Conservation (phyloP, 1,140 invertebrate genomes). For the Leptinotarsa texana region DNA sequence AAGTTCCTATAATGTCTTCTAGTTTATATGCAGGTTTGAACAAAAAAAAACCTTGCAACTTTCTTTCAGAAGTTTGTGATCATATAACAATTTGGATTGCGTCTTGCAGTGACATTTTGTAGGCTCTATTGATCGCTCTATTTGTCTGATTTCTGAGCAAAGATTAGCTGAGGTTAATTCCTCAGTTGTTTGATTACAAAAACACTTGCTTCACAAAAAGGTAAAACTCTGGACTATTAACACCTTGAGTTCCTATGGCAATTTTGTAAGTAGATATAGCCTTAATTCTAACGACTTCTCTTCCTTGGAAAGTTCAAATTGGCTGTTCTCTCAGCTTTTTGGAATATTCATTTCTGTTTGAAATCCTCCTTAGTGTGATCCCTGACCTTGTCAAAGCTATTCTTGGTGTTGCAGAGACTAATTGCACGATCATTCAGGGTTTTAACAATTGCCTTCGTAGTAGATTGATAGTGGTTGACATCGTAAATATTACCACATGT, state of each 20-base stretch:
- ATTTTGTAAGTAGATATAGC: conserved; percentile 77
- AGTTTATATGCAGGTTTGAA: conserved; percentile 94
- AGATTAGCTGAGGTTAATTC: conserved; percentile 89
- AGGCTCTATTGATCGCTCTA: conserved; percentile 83
- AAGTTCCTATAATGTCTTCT: conserved; percentile 94
- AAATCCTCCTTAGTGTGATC: too few species aligned
- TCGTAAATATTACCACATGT: too few species aligned
- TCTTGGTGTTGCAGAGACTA: too few species aligned
- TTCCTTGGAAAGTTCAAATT: too few species aligned
- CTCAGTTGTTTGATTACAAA: conserved; percentile 81
- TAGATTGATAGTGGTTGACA: too few species aligned
- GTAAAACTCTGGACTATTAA: conserved; percentile 81
- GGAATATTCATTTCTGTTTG: too few species aligned
- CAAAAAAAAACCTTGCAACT: conserved; percentile 89
- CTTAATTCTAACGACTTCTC: too few species aligned
- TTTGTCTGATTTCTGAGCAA: conserved; percentile 81
- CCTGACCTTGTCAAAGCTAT: too few species aligned
- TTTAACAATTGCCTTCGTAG: too few species aligned
- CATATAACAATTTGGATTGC: conserved; percentile 91
- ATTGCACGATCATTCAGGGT: too few species aligned
- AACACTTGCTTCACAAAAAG: conserved; percentile 69
- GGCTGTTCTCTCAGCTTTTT: too few species aligned
- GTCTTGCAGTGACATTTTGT: conserved; percentile 82
- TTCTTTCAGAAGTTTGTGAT: conserved; percentile 90
- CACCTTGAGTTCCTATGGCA: conserved; percentile 87